Conservation (phyloP, 2,888 invertebrate species). For the Trissonchulus latispiculum region DNA sequence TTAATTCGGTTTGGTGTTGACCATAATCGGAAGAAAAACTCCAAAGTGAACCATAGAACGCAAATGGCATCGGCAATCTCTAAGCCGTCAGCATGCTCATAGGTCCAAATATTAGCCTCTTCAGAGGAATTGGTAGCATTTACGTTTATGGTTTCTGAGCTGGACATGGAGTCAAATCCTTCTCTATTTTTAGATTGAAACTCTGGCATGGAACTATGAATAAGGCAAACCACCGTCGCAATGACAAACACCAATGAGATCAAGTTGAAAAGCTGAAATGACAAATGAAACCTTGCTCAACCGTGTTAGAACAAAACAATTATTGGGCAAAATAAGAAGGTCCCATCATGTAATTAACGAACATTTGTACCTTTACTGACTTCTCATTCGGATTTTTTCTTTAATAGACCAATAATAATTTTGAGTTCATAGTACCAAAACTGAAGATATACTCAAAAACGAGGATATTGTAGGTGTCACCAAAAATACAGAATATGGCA, state of each 20-base stretch:
- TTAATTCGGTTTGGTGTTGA: not conserved
- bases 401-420: no score
- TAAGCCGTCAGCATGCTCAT: not conserved
- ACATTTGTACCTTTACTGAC: no score
- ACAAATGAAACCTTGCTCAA: no score
- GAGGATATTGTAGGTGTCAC: no score
- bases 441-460: no score
- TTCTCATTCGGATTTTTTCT: no score
- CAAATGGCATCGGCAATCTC: conserved; percentile 12
- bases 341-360: no score
- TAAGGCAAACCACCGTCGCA: conserved; percentile 13
- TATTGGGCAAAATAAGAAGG: no score
- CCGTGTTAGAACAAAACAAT: no score
- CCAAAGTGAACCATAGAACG: conserved; percentile 14
- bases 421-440: no score
- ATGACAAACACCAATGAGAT: not conserved
- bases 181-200: not conserved
- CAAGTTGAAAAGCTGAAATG: conserved; percentile 10
- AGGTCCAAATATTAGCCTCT: not conserved
- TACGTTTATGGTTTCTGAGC: not conserved
- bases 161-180: no score
- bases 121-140: not conserved
- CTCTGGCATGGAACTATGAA: conserved; percentile 10
- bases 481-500: no score
- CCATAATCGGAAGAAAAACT: conserved; percentile 1